Percentiles rank a stretch among this genome's conserved stretches.
Evolutionary conservation across 92 coral and sea anemone genomes (phyloP).

Genomic region (Parazoanthus atlanticus): DNA sequence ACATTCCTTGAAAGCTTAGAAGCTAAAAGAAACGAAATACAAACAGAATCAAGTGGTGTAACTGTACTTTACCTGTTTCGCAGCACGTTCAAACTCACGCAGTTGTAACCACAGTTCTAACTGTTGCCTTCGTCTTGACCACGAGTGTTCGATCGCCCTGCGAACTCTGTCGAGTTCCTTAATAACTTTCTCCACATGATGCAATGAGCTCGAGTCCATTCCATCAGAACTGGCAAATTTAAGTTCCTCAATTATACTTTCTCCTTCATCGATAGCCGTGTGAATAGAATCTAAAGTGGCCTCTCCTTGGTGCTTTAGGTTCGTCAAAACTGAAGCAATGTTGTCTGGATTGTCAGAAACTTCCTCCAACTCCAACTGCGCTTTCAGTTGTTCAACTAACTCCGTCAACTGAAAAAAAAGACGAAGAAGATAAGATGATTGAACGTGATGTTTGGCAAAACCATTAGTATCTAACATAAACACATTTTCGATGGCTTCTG

Average conservation of each 20-base stretch:
- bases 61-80: slow-evolving; percentile 79
- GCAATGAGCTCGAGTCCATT: slow-evolving; percentile 86
- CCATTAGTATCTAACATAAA: not conserved
- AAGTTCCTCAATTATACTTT: slow-evolving; percentile 90
- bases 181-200: slow-evolving; percentile 96
- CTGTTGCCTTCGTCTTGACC: slow-evolving; percentile 95
- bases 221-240: slow-evolving; percentile 90
- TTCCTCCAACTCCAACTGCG: slow-evolving; percentile 93
- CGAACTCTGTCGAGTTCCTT: slow-evolving; percentile 92
- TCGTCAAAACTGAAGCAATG: slow-evolving; percentile 91
- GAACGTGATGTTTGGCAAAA: not conserved
- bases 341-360: slow-evolving; percentile 99
- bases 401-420: slow-evolving; percentile 83
- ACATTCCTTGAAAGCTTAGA: slow-evolving; percentile 51
- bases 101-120: slow-evolving; percentile 95
- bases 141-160: slow-evolving; percentile 92
- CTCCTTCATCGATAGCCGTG: slow-evolving; percentile 95
- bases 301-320: slow-evolving; percentile 93
- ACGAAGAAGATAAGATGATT: slow-evolving; percentile 18
- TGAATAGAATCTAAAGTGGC: slow-evolving; percentile 92
- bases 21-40: slow-evolving; percentile 21
- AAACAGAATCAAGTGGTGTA: slow-evolving; percentile 22
- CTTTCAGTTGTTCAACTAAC: slow-evolving; percentile 90
- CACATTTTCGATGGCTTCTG: slow-evolving; percentile 4
- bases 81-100: slow-evolving; percentile 96